Percentiles rank a stretch among this genome's conserved stretches.
Conservation (phyloP, 2,797 vertebrate species). For the Acrossocheilus wenchowensis region DNA sequence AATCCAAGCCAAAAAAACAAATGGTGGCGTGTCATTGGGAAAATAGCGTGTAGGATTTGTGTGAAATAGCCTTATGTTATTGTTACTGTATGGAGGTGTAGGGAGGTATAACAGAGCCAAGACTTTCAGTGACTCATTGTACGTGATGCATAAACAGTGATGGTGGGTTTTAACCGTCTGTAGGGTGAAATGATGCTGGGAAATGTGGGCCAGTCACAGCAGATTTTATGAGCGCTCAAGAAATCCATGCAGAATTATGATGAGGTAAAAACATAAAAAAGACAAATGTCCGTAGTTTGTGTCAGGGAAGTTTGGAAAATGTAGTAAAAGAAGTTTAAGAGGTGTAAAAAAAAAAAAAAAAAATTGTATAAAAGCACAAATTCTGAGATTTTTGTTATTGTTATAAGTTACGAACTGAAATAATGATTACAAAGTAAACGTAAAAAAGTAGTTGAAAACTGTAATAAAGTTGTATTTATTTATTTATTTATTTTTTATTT, state of each 20-base stretch:
- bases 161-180: not conserved
- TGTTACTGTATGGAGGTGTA: slow-evolving; percentile 33
- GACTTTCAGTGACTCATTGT: slow-evolving; percentile 17
- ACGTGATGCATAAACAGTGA: not conserved
- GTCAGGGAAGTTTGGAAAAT: not conserved
- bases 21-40: slow-evolving; percentile 6
- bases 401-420: too few species aligned
- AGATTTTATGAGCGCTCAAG: not conserved
- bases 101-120: slow-evolving; percentile 16
- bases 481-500: too few species aligned
- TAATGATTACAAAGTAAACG: too few species aligned
- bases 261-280: slow-evolving; percentile 1
- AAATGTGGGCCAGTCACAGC: not conserved
- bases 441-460: too few species aligned
- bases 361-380: too few species aligned
- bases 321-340: not conserved
- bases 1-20: slow-evolving; percentile 17
- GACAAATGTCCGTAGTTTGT: not conserved
- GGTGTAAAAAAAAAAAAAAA: not conserved
- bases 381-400: too few species aligned
- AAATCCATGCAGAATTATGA: not conserved
- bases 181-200: not conserved
- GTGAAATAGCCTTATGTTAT: slow-evolving; percentile 40
- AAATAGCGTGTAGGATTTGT: slow-evolving; percentile 36
- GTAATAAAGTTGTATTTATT: too few species aligned